Conservation (phyloP, 2,797 vertebrate species). For the Denticeps clupeoides region DNA sequence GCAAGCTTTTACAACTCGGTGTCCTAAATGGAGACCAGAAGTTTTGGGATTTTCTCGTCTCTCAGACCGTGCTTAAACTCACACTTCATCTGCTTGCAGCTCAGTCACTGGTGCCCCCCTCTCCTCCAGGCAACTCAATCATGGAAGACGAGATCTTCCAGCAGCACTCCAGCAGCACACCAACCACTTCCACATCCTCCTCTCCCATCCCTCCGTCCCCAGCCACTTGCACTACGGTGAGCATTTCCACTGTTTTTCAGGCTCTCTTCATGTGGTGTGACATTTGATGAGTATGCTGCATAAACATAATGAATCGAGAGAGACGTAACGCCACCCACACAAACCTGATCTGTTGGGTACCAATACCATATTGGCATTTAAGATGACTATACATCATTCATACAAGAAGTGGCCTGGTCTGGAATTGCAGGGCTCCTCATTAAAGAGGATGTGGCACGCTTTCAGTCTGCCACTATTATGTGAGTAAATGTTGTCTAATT, state of each 20-base stretch:
- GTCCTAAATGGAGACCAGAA: no score
- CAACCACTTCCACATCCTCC: constrained; percentile 82
- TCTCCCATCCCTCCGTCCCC: constrained; percentile 79
- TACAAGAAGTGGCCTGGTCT: no score
- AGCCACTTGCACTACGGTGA: constrained; percentile 74
- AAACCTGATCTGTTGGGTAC: no score
- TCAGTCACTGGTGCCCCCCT: constrained; percentile 72
- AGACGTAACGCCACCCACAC: no score
- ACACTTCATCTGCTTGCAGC: constrained; percentile 45
- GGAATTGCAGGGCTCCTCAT: no score
- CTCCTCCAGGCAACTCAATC: constrained; percentile 68
- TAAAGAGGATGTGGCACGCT: no score
- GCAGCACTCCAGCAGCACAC: constrained; percentile 74
- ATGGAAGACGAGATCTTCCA: constrained; percentile 85
- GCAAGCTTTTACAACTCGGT: no score
- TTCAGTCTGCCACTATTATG: no score
- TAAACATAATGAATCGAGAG: no score
- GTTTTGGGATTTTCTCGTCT: neutral
- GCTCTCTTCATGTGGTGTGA: neutral
- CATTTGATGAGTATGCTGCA: neutral
- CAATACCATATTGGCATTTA: no score
- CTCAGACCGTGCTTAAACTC: neutral
- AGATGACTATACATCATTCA: no score
- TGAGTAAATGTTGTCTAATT: no score
- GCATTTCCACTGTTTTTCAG: neutral